Percentiles rank a stretch among this genome's conserved stretches.
Conservation (phyloP, 1,140 invertebrate species). For the Drosophila insularis region DNA sequence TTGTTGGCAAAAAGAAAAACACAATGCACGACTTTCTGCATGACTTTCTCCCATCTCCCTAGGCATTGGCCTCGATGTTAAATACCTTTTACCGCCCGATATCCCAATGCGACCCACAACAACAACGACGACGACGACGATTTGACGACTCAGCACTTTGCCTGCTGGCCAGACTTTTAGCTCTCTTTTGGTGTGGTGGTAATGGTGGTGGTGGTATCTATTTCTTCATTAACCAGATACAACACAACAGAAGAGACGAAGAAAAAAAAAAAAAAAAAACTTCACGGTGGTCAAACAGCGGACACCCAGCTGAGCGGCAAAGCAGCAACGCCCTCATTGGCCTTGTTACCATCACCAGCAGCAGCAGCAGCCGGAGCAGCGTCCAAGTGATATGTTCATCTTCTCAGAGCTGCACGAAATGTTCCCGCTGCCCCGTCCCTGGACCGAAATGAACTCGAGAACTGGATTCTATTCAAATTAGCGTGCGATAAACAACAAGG, state of each 20-base stretch:
- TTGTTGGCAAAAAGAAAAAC: constrained; percentile 27
- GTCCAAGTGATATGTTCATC: constrained; percentile 65
- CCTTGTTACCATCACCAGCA: constrained; percentile 40
- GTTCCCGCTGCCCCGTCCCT: neutral
- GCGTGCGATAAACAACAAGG: constrained; percentile 55
- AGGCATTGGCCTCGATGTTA: constrained; percentile 57
- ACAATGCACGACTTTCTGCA: constrained; percentile 73
- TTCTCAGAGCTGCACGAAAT: constrained; percentile 39
- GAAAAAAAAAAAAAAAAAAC: constrained; percentile 31
- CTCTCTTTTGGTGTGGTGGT: constrained; percentile 2
- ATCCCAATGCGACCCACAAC: constrained; percentile 9
- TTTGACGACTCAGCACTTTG: constrained; percentile 46
- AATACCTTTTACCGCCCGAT: constrained; percentile 37
- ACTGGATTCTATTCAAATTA: constrained; percentile 71
- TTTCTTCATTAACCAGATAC: constrained; percentile 77
- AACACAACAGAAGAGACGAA: constrained; percentile 14
- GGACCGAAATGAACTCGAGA: constrained; percentile 1
- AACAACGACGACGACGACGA: constrained; percentile 3
- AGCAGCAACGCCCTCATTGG: constrained; percentile 66
- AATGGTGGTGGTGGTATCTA: constrained; percentile 43
- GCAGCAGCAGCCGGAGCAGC: neutral
- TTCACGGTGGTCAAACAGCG: constrained; percentile 69
- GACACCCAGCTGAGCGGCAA: constrained; percentile 66
- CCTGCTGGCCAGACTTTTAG: neutral
- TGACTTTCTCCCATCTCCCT: constrained; percentile 69